Evolutionary conservation across 37 sponge, comb jelly and placozoan genomes (phyloP).

Genomic region (Amphimedon queenslandica): DNA sequence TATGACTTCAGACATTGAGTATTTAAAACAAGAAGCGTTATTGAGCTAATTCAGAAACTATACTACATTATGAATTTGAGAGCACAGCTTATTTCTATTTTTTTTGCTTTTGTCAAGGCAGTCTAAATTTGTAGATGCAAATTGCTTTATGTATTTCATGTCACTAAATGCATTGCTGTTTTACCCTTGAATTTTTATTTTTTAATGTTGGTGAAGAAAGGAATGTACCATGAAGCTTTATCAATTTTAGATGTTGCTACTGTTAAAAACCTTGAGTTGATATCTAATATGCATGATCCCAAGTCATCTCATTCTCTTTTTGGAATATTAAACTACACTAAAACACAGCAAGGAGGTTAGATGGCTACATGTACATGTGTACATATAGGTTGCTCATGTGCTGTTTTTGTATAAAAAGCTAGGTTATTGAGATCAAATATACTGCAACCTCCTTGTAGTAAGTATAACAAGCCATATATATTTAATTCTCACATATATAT

Average conservation of each 20-base stretch:
- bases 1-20: too few relatives aligned
- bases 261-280: slow-evolving; percentile 83
- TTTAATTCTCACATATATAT: not conserved
- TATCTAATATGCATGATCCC: slow-evolving; percentile 71
- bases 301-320: slow-evolving; percentile 72
- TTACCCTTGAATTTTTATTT: too few relatives aligned
- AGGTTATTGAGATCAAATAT: slow-evolving; percentile 86
- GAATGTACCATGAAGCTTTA: too few relatives aligned
- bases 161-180: too few relatives aligned
- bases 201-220: too few relatives aligned
- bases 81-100: too few relatives aligned
- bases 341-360: slow-evolving; percentile 83
- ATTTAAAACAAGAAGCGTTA: too few relatives aligned
- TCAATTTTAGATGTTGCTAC: slow-evolving; percentile 82
- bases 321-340: slow-evolving; percentile 91
- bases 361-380: not conserved
- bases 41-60: too few relatives aligned
- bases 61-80: too few relatives aligned
- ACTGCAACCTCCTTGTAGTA: slow-evolving; percentile 92
- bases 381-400: not conserved
- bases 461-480: slow-evolving; percentile 6
- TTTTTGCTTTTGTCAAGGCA: too few relatives aligned
- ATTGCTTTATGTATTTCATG: too few relatives aligned
- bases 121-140: too few relatives aligned
- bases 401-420: slow-evolving; percentile 10